Base-by-base conservation (phyloP, 2,888 invertebrate species). In the Aricia artaxerxes region DNA sequence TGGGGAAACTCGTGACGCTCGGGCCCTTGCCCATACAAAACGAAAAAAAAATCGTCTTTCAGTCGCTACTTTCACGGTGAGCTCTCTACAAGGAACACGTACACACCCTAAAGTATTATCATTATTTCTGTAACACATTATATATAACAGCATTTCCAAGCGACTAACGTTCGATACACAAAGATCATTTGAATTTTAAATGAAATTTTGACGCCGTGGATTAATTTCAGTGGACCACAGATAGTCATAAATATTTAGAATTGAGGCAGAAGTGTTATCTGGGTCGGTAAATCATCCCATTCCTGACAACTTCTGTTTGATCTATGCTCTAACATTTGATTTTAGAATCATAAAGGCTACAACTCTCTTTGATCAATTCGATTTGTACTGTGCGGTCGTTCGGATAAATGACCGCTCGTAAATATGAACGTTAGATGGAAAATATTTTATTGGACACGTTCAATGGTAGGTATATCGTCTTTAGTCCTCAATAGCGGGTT, bases 221-320 rank as follows among this genome's bases (percentile, higher is more conserved):
- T 69, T 49, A 69, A 64, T 78, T 78, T 61, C 78, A 64, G 49
- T 49, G 35, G 64, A 69, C 44, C 78, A 78, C 49, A 69, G 64
- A 78, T 78, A 64, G 78, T 69, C 78, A 69, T 78, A 78, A 78
- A 78, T 78, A 78, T 78, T 78, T 78, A 69, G 78, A 78, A 69
- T 69, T 16, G 78, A 49, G 49, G 64, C 69, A 69, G 78, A 49
- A 64, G 64, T 78, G 78, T 78, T 64, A 64, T 78, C 69, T 69
- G 40, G 35, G n/a, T 5, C 78, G n/a, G 49, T 78, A 78, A 78
- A 78, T 78, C 78, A 78, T 24, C 9, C 49, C 78, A 31, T 49
- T 40, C 69, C 40, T 78, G 69, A 69, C 78, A 78, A 69, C 78
- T 69, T 49, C 61, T 40, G 69, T 64, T 64, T 69, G 69, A 78